phyloP scores from a whole-genome alignment of 2,888 invertebrate species.

The Lithophane ornitopus region DNA sequence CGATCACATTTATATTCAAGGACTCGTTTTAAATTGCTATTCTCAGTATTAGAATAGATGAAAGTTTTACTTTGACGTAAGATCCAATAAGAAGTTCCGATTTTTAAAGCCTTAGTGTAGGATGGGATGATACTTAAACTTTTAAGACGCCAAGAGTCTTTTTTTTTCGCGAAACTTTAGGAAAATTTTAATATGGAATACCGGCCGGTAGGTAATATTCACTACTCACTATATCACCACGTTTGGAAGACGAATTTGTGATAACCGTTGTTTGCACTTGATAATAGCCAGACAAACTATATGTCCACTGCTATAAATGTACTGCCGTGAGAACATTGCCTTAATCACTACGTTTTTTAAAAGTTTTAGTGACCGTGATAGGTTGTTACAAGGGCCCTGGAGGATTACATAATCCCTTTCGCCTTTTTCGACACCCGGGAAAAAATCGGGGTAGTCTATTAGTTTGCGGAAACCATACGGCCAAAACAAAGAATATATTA shows the following conservation, averaged over 20 bases:
- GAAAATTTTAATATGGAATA: constrained; percentile 16
- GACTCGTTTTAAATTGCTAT: constrained; percentile 65
- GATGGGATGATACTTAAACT: constrained; percentile 44
- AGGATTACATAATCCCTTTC: constrained; percentile 37
- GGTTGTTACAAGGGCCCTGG: constrained; percentile 31
- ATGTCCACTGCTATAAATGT: neutral
- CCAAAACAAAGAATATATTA: constrained; percentile 57
- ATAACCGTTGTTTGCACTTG: neutral
- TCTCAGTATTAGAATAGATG: constrained; percentile 61
- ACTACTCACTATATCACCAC: neutral
- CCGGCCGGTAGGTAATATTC: neutral
- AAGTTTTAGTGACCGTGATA: constrained; percentile 8
- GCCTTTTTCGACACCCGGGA: constrained; percentile 21
- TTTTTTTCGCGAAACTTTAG: constrained; percentile 7
- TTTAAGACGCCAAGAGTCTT: constrained; percentile 26
- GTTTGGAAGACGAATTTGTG: neutral
- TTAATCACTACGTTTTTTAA: constrained; percentile 12
- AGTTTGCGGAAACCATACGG: constrained; percentile 47
- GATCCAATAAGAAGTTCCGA: constrained; percentile 48
- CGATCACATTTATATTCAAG: constrained; percentile 69
- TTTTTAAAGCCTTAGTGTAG: constrained; percentile 46
- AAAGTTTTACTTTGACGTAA: constrained; percentile 58
- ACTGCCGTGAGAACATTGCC: constrained; percentile 12
- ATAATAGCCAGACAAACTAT: neutral
- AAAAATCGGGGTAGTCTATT: constrained; percentile 35